Conservation (phyloP, 2,113 vertebrate species). For the Actenoides lindsayi region DNA sequence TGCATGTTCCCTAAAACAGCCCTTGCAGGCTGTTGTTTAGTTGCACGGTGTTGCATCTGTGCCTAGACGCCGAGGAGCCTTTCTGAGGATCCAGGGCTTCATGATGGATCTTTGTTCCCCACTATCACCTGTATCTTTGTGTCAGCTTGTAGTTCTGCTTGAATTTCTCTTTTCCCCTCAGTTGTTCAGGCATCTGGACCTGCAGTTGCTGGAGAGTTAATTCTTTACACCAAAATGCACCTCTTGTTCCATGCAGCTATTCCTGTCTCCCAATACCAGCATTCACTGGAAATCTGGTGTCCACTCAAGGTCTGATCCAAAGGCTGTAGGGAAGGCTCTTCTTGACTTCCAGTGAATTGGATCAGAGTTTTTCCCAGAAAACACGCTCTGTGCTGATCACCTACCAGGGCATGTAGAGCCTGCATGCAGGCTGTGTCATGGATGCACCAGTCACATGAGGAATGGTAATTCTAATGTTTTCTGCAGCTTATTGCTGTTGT, state of each 20-base stretch:
- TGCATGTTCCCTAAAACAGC: background rate
- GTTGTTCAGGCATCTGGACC: background rate
- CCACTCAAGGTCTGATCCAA: background rate
- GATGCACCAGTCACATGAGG: background rate
- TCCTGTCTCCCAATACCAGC: background rate
- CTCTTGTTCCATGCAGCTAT: background rate
- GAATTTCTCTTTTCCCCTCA: background rate
- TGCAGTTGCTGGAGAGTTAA: background rate
- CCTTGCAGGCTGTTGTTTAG: background rate
- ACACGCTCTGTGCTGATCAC: background rate
- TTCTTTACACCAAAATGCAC: background rate
- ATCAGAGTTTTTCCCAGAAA: background rate
- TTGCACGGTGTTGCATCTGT: background rate
- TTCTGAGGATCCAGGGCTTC: background rate
- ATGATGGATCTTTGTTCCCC: fast-evolving
- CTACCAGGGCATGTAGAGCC: background rate
- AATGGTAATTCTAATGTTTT: background rate
- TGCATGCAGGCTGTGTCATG: background rate
- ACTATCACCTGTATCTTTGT: background rate
- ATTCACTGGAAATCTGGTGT: background rate
- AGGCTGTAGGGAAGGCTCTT: background rate
- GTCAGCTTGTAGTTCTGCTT: background rate
- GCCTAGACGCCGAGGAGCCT: background rate
- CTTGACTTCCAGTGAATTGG: background rate
- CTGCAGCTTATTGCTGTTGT: background rate